These are phyloP conservation scores for Sphaeridia pumilis DNA, from an alignment of 2,888 invertebrate species.

Conservation along the genomic window DNA sequence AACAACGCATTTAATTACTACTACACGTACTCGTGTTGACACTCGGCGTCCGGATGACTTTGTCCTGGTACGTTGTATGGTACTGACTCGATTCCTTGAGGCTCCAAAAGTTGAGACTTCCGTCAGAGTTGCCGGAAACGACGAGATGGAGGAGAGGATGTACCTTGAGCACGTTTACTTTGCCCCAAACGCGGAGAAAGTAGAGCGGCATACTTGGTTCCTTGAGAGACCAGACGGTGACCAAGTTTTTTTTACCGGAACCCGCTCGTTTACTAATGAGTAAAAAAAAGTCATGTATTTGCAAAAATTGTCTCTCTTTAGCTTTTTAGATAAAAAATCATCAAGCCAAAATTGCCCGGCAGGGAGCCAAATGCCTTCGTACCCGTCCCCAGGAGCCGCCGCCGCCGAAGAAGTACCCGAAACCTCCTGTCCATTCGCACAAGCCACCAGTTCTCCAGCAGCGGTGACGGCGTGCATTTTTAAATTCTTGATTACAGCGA, in stretches of 20 bases:
- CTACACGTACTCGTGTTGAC: conserved; percentile 26
- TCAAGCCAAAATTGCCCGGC: no score
- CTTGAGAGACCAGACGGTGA: conserved; percentile 32
- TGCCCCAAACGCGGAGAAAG: conserved; percentile 32
- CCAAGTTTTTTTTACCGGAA: conserved; percentile 30
- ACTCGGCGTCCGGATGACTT: conserved; percentile 30
- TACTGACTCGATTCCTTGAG: conserved; percentile 27
- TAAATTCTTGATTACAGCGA: conserved; percentile 24
- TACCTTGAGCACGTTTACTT: conserved; percentile 24
- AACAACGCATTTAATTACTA: no score
- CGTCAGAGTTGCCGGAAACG: conserved; percentile 28
- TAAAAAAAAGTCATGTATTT: no score
- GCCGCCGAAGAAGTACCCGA: no score
- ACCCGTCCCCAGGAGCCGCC: no score
- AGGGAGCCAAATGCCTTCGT: no score
- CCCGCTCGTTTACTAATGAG: no score
- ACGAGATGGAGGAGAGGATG: conserved; percentile 22
- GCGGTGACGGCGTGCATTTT: conserved; percentile 25
- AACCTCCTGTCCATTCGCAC: conserved; percentile 23
- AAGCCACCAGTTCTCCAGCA: conserved; percentile 28
- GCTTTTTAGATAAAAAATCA: no score
- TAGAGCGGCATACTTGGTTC: conserved; percentile 31
- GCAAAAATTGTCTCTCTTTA: no score
- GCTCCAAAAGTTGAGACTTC: conserved; percentile 30
- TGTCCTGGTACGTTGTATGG: conserved; percentile 30